phyloP scores from a whole-genome alignment of 2,113 vertebrate genomes.

The Mesocricetus auratus region DNA sequence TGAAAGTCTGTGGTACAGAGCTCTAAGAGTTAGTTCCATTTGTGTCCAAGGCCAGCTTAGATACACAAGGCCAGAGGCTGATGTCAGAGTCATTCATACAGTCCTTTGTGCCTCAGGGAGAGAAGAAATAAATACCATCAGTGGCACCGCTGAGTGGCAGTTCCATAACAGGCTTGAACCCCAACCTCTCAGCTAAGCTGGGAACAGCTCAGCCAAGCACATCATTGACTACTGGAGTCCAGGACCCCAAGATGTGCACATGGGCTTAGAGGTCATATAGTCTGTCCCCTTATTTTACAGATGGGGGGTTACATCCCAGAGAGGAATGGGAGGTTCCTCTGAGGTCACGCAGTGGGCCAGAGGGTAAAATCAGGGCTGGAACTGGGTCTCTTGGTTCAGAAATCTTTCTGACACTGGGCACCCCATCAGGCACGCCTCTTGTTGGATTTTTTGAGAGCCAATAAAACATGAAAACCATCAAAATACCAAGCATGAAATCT shows the following conservation, averaged over 20 bases:
- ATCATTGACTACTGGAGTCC: constrained; percentile 69
- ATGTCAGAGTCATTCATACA: constrained; percentile 59
- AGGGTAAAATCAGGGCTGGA: constrained; percentile 55
- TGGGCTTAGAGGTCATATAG: constrained; percentile 59
- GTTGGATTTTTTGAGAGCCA: neutral
- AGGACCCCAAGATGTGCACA: constrained; percentile 54
- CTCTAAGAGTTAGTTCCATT: constrained; percentile 8
- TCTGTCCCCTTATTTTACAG: constrained; percentile 78
- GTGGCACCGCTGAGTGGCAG: constrained; percentile 71
- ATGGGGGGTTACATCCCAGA: constrained; percentile 71
- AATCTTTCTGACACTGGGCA: neutral
- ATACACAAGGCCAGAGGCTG: constrained; percentile 33
- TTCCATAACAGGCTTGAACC: constrained; percentile 82
- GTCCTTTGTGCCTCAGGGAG: constrained; percentile 52
- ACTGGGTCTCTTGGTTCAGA: constrained; percentile 49
- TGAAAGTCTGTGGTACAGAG: neutral
- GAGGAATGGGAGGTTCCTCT: constrained; percentile 49
- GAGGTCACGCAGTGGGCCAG: constrained; percentile 10
- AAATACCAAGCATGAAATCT: neutral
- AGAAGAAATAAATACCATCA: constrained; percentile 74
- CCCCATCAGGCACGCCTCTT: neutral
- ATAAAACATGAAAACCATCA: neutral
- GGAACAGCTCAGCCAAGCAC: constrained; percentile 74
- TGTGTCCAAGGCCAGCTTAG: constrained; percentile 23
- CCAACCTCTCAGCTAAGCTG: constrained; percentile 57